Base-by-base conservation (phyloP, 2,797 vertebrate genomes). In the Pangasius sanitwongsei region DNA sequence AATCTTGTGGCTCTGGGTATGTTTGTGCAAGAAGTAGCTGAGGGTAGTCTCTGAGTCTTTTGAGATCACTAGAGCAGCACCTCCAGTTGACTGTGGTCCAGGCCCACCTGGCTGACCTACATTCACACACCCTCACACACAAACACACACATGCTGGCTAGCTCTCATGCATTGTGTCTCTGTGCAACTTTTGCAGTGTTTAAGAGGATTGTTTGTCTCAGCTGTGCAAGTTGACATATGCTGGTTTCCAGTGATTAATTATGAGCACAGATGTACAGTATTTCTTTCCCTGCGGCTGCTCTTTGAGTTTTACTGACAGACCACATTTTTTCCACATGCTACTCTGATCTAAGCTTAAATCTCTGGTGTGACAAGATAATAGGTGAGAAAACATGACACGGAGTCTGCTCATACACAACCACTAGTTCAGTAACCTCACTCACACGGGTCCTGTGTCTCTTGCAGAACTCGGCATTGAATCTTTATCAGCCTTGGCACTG, bases 51-150 rank as follows among this genome's bases (percentile, higher is more conserved):
- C 90, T 50, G 72, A 59, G 65, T 59, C 85, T 85, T n/a, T 11
- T 67, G 28, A 70, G 74, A 28, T 74, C 78, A 61, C 67, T 28
- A 80, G 57, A 74, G 18, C 28, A 70, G 65, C 72, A 50, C 87
- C 91, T 84, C 84, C 91, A 93, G 94, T 92, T 95, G 94, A 95
- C 95, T 94, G 93, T 86, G 91, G 86, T 94, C 94, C 91, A 93
- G 90, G 92, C 91, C 95, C 94, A 95, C 95, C 94, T 94, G 94
- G 92, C 86, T 95, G 95, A 95, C 94, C 95, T 94, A 94, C 93
- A 95, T 95, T 93, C 92, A 93, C 85, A 88, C 80, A 67, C 57
- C 44, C 65, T 8, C 82, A 57, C 61, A 53, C 67, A 77, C 9
- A 61, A 34, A 69, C 75, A 85, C 70, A 86, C 78, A 59, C 37